These are phyloP conservation scores for Ricordea florida DNA, from an alignment of 92 coral and sea anemone genomes.

Conservation along the genomic window DNA sequence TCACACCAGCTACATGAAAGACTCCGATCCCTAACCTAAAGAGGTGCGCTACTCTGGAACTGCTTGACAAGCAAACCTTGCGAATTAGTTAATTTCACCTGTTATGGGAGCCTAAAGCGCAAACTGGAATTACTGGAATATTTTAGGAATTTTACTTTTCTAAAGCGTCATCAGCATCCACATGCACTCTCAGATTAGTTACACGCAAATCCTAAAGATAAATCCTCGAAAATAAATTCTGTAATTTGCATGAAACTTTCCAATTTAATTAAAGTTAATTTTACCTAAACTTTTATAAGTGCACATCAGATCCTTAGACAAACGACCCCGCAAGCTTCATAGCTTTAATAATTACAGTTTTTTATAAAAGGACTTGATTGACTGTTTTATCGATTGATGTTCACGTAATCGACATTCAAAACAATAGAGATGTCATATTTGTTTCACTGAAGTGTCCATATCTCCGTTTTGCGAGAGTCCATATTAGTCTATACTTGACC, in stretches of 20 bases:
- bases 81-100: neutral
- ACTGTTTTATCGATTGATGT: too few species aligned
- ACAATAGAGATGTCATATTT: too few species aligned
- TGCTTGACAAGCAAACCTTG: slow-evolving; percentile 3
- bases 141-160: slow-evolving; percentile 6
- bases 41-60: slow-evolving; percentile 6
- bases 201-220: neutral
- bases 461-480: too few species aligned
- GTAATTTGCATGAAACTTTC: too few species aligned
- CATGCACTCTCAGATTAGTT: neutral
- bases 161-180: neutral
- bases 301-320: neutral
- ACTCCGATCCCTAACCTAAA: neutral
- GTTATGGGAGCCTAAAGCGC: neutral
- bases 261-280: too few species aligned
- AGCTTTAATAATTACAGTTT: neutral
- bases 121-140: slow-evolving; percentile 4
- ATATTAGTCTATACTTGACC: too few species aligned
- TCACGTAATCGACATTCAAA: too few species aligned
- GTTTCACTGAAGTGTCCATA: too few species aligned
- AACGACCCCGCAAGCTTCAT: neutral
- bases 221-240: too few species aligned
- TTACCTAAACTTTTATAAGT: neutral
- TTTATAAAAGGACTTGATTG: neutral
- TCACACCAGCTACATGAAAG: neutral